Conservation (phyloP, 2,888 invertebrate species). For the Andrena flavipes region DNA sequence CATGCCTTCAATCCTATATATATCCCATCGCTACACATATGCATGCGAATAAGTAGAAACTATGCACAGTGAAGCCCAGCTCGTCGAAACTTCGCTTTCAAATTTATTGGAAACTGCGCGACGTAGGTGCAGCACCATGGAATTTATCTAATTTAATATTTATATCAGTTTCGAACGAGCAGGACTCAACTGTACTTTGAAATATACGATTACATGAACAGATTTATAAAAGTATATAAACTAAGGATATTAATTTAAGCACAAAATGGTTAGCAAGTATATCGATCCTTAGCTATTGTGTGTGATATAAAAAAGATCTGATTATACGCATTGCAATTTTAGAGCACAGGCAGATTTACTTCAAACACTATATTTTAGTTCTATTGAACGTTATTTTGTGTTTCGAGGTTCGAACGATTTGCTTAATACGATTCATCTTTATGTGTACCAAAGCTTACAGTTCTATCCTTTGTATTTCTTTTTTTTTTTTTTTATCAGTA, state of each 20-base stretch:
- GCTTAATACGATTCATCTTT: conserved; percentile 10
- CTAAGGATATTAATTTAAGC: conserved; percentile 3
- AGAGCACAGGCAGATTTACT: background rate
- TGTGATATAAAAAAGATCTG: background rate
- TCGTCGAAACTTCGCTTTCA: conserved; percentile 3
- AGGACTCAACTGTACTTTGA: background rate
- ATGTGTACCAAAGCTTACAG: conserved; percentile 10
- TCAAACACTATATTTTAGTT: background rate
- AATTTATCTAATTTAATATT: conserved; percentile 9
- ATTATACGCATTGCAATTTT: background rate
- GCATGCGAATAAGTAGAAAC: conserved; percentile 47
- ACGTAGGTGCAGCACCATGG: background rate
- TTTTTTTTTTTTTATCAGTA: conserved; percentile 1
- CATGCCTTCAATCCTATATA: conserved; percentile 57
- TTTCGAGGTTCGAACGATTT: background rate
- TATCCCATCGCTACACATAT: conserved; percentile 37
- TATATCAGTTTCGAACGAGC: conserved; percentile 10
- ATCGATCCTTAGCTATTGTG: background rate
- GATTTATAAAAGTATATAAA: background rate
- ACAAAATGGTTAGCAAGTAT: background rate
- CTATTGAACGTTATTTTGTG: conserved; percentile 5
- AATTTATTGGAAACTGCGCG: background rate
- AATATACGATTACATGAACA: background rate
- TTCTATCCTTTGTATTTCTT: conserved; percentile 9
- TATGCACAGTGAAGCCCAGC: background rate